These are phyloP conservation scores for Rallus crepitans DNA, from an alignment of 2,797 vertebrate species.

Conservation along the genomic window DNA sequence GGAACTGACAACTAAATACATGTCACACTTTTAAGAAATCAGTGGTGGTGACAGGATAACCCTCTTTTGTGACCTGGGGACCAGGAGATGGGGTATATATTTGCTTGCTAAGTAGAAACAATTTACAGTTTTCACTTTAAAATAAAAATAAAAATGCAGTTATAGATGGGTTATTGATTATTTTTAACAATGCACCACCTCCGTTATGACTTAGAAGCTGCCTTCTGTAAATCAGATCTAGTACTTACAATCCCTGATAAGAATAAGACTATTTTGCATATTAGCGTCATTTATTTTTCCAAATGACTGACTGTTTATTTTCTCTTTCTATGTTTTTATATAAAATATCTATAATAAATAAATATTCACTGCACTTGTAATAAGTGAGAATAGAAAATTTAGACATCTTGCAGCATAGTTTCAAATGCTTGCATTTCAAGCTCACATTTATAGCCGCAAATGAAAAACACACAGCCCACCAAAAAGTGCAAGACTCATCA, in stretches of 20 bases:
- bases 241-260: not conserved
- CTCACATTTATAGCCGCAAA: slow-evolving; percentile 54
- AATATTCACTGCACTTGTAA: not conserved
- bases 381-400: not conserved
- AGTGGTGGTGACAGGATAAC: slow-evolving; percentile 86
- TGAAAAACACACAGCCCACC: slow-evolving; percentile 49
- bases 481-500: slow-evolving; percentile 60
- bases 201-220: slow-evolving; percentile 40
- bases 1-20: slow-evolving; percentile 92
- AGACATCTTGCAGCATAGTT: not conserved
- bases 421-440: slow-evolving; percentile 2
- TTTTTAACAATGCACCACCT: slow-evolving; percentile 70
- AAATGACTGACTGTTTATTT: not conserved
- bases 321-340: not conserved
- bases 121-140: slow-evolving; percentile 78
- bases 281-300: not conserved
- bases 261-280: not conserved
- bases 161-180: slow-evolving; percentile 66
- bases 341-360: not conserved
- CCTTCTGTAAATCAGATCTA: slow-evolving; percentile 40
- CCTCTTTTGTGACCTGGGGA: slow-evolving; percentile 85
- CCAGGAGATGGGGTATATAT: slow-evolving; percentile 79
- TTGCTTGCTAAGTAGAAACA: slow-evolving; percentile 85
- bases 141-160: slow-evolving; percentile 74
- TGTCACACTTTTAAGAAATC: slow-evolving; percentile 87